These are phyloP conservation scores for Nycticebus coucang DNA, from an alignment of 2,113 vertebrate species.

Conservation along the genomic window DNA sequence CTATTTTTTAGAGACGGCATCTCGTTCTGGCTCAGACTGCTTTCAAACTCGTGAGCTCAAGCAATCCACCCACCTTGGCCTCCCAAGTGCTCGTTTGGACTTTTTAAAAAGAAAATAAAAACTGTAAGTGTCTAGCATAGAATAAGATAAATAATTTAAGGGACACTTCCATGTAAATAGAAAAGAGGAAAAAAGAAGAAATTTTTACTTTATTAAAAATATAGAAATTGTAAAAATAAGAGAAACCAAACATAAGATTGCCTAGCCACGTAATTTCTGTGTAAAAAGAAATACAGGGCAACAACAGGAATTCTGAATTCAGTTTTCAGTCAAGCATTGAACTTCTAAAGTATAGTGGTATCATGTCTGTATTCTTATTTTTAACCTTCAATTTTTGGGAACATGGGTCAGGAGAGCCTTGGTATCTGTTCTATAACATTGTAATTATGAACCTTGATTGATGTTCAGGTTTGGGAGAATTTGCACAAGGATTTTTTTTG, in stretches of 20 bases:
- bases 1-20: no score
- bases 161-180: not conserved
- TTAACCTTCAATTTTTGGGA: not conserved
- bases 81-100: no score
- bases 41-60: no score
- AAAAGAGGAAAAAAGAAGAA: not conserved
- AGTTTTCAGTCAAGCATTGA: not conserved
- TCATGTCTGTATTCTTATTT: conserved; percentile 33
- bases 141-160: not conserved
- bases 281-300: not conserved
- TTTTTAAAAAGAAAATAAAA: not conserved
- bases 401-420: not conserved
- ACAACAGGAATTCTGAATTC: not conserved
- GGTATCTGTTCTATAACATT: not conserved
- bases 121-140: not conserved
- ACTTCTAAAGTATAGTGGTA: not conserved
- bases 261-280: not conserved
- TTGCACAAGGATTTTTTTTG: not conserved
- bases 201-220: conserved; percentile 33
- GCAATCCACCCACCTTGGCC: no score
- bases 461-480: not conserved
- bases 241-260: not conserved
- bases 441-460: not conserved
- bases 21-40: no score
- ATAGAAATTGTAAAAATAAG: not conserved